phyloP scores from a whole-genome alignment of 2,888 invertebrate species.

The Apocheima hispidaria region DNA sequence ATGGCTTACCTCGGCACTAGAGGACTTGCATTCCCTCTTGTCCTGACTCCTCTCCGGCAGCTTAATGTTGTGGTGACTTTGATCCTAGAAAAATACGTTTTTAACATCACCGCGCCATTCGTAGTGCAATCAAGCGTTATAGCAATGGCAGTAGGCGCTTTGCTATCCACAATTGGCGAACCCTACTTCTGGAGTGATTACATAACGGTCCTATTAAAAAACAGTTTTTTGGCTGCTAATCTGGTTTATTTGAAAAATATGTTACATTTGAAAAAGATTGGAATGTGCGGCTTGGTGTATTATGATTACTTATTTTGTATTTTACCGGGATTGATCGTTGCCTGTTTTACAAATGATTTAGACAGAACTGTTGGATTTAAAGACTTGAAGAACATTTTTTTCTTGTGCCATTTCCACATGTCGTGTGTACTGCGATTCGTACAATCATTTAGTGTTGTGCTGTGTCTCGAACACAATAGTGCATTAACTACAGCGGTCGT shows the following conservation, averaged over 20 bases:
- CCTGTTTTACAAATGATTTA: not conserved
- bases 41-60: not conserved
- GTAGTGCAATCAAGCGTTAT: not conserved
- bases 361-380: not conserved
- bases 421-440: not conserved
- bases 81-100: not conserved
- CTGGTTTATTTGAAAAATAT: not conserved
- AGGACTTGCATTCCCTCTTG: not conserved
- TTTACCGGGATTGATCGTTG: not conserved
- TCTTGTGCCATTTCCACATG: conserved; percentile 1
- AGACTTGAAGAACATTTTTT: not conserved
- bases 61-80: not conserved
- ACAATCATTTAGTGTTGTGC: not conserved
- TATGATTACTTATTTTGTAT: conserved; percentile 2
- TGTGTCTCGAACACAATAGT: not conserved
- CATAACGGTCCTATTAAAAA: not conserved
- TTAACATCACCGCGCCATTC: not conserved
- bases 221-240: not conserved
- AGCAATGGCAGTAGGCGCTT: not conserved
- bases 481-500: not conserved
- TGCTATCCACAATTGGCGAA: not conserved
- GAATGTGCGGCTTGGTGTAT: conserved; percentile 1
- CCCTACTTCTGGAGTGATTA: not conserved
- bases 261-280: not conserved
- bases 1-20: not conserved